Evolutionary conservation across 2,797 vertebrate species (phyloP).

Genomic region (Pantherophis alleghaniensis): DNA sequence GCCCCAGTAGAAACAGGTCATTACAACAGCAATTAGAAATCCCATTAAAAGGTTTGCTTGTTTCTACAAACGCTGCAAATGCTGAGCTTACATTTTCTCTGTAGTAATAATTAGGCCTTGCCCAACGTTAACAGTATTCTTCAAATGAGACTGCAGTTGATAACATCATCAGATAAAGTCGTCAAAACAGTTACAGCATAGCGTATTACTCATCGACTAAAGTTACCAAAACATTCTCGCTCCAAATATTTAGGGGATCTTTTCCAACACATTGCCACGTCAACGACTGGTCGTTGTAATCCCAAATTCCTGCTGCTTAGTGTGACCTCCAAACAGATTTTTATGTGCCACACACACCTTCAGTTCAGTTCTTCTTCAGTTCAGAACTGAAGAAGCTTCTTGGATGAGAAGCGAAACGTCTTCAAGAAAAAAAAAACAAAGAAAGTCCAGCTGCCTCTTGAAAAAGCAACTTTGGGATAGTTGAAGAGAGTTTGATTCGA

Average conservation of each 20-base stretch:
- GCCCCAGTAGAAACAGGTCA: not conserved
- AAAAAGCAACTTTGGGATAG: too few species aligned
- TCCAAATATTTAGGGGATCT: not conserved
- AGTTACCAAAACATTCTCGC: not conserved
- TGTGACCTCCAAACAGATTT: not conserved
- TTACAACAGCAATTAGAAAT: not conserved
- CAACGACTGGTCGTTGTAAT: not conserved
- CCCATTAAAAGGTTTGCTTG: not conserved
- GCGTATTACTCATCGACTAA: not conserved
- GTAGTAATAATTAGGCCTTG: not conserved
- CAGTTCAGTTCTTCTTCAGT: not conserved
- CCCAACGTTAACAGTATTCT: not conserved
- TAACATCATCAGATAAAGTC: not conserved
- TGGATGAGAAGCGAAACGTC: too few species aligned
- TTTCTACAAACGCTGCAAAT: not conserved
- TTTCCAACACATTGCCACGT: not conserved
- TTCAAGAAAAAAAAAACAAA: too few species aligned
- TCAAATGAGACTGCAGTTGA: not conserved
- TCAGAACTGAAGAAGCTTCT: too few species aligned
- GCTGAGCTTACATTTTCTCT: not conserved
- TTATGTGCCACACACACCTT: too few species aligned
- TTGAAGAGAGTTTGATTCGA: not conserved
- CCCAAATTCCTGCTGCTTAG: not conserved
- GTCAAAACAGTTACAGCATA: constrained; percentile 3
- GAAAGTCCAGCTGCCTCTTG: too few species aligned